These are phyloP conservation scores for Sphaerophoria taeniata DNA, from an alignment of 2,888 invertebrate species.

Conservation along the genomic window DNA sequence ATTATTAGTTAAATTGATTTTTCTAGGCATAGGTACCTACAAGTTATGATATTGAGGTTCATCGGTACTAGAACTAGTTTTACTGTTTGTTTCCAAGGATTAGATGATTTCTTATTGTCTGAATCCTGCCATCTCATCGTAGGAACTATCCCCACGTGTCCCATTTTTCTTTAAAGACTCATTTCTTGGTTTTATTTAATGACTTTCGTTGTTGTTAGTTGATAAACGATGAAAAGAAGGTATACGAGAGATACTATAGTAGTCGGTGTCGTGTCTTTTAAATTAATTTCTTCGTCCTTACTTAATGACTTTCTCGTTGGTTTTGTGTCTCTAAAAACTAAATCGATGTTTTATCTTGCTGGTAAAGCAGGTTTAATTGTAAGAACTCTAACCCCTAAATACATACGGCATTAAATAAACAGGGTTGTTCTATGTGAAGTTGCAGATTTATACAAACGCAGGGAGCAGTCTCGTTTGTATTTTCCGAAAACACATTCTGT, in stretches of 20 bases:
- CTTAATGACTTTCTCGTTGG: constrained; percentile 26
- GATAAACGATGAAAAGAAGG: not conserved
- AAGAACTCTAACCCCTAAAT: not conserved
- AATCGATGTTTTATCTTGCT: not conserved
- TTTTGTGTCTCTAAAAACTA: constrained; percentile 25
- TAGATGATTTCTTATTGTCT: too few relatives aligned
- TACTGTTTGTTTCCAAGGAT: too few relatives aligned
- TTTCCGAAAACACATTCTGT: not conserved
- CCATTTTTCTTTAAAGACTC: constrained; percentile 14
- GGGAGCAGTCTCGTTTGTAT: not conserved
- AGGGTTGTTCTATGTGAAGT: not conserved
- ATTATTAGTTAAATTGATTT: not conserved
- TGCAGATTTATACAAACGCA: not conserved
- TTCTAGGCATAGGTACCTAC: too few relatives aligned
- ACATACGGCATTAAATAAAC: not conserved
- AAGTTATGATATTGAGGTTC: too few relatives aligned
- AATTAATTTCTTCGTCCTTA: constrained; percentile 52
- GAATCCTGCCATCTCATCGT: not conserved
- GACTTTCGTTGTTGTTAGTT: constrained; percentile 14
- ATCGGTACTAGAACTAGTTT: too few relatives aligned
- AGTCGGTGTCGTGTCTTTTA: constrained; percentile 47
- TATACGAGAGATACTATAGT: constrained; percentile 8
- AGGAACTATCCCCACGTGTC: constrained; percentile 45
- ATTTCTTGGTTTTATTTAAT: constrained; percentile 33
- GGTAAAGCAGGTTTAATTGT: not conserved